Base-by-base conservation (phyloP, 2,113 vertebrate genomes). In the Neogobius melanostomus region DNA sequence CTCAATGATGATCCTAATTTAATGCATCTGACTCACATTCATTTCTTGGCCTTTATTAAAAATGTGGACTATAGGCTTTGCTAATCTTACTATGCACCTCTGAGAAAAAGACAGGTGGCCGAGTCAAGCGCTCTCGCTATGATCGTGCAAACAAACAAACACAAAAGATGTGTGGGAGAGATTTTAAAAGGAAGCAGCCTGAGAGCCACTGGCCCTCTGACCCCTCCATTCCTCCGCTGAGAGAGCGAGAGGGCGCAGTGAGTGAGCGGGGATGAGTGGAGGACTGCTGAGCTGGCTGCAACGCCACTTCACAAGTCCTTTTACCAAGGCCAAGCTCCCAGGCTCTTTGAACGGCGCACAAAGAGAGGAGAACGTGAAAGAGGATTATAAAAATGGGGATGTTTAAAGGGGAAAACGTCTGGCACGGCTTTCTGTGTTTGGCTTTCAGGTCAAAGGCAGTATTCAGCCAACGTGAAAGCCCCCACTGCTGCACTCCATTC, bases 391-490 rank as follows among this genome's bases (percentile, higher is more conserved):
- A 68, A 83, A 81, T 75, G 70, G 69, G 69, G 69, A 79, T 63
- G 75, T 87, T 83, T 79, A 71, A 82, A 80, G 42, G 16, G 61
- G 43, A 21, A 79, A 84, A 75, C 42, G 42, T 76, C 81, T 90
- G 82, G 78, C 80, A 69, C 70, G 68, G 82, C 82, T 76, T 81
- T 88, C 79, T 59, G 28, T 83, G 80, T 88, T 86, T 83, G 75
- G 64, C 82, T 86, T 81, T 87, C 85, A 81, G 88, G 86, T 89
- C 86, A 83, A 83, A 85, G 73, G 82, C 69, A 59, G 71, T 64
- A 69, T 66, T 81, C 75, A 78, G 50, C 78, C 86, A 84, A 84
- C 82, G 46, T 64, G 66, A 77, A 67, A 66, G 12, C 50, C 72
- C 64, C 52, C 60, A 49, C 72, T 61, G 67, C 82, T 54, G 64